Evolutionary conservation across 2,113 vertebrate species (phyloP), one percentile per base, ranked within the genome.

Genomic region (Nansenia antarctica): DNA sequence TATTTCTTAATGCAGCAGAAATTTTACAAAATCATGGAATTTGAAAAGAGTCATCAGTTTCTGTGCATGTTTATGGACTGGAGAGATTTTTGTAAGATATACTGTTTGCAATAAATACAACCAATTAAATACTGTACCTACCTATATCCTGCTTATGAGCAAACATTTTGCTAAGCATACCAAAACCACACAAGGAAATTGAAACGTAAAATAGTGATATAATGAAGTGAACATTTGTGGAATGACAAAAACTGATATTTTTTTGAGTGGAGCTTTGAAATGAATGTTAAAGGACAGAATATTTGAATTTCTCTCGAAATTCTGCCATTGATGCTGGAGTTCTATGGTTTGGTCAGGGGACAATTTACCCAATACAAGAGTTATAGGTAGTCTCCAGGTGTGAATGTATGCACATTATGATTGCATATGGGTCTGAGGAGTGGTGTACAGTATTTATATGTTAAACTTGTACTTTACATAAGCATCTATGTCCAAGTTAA

Each of bases 321-420:
- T 61, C 24, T 27, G 11, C 27, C 18, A 64, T 30, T n/a, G 57
- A 64, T 47, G 15, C 11, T 35, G 47, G 8, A 60, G 55, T 31
- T 58, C 31, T 29, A 58, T 30, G n/a, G 45, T 52, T 27, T 22
- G 15, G 32, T 31, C 63, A 47, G 61, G 24, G 42, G 22, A 6
- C 4, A 0, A 27, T 14, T 45, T 29, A 55, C 32, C 30, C 8
- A 54, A 29, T 66, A 47, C 65, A 75, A 76, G 58, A 37, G 37
- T 67, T 68, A 76, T 47, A 73, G 73, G 76, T 65, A 73, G 58
- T 27, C 80, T 77, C 65, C 47, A 47, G 67, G 59, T 68, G 70
- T 69, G 74, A 63, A 69, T 58, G 53, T 72, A 62, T 63, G 12
- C 32, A 2, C 34, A 61, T 55, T 32, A 37, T 60, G 53, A 65